phyloP scores from a whole-genome alignment of 2,113 vertebrate species.

The Vidua macroura region DNA sequence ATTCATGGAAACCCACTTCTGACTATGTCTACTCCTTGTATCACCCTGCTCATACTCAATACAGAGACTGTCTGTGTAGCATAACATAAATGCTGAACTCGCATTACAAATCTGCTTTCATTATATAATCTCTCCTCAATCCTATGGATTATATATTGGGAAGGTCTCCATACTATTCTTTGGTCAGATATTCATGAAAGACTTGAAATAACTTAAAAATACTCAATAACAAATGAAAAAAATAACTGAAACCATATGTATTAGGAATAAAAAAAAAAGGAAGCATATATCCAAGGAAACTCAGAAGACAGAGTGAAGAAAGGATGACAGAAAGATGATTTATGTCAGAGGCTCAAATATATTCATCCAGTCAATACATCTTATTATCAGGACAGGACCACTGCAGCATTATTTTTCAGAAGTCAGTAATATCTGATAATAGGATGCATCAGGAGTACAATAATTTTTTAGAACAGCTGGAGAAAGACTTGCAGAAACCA shows the following conservation, averaged over 20 bases:
- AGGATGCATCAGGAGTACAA: not conserved
- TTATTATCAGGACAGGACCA: not conserved
- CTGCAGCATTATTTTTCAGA: not conserved
- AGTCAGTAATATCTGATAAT: not conserved
- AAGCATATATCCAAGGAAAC: not conserved
- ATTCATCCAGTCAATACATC: not conserved
- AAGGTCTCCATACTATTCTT: not conserved
- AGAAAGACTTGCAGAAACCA: not conserved
- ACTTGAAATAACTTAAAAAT: constrained; percentile 1
- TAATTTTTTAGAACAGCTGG: not conserved
- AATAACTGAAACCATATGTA: not conserved
- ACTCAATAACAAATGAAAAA: not conserved
- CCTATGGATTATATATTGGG: not conserved
- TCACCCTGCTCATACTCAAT: not conserved
- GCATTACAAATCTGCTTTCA: not conserved
- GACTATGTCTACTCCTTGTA: not conserved
- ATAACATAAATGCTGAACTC: not conserved
- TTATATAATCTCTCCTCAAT: not conserved
- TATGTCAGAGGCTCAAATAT: not conserved
- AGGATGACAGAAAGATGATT: not conserved
- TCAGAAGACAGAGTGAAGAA: not conserved
- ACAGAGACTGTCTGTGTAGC: not conserved
- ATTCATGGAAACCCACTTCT: not conserved
- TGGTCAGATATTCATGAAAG: not conserved
- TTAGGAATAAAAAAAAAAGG: not conserved